Conservation (phyloP, 1,140 invertebrate genomes). For the Orius insidiosus region DNA sequence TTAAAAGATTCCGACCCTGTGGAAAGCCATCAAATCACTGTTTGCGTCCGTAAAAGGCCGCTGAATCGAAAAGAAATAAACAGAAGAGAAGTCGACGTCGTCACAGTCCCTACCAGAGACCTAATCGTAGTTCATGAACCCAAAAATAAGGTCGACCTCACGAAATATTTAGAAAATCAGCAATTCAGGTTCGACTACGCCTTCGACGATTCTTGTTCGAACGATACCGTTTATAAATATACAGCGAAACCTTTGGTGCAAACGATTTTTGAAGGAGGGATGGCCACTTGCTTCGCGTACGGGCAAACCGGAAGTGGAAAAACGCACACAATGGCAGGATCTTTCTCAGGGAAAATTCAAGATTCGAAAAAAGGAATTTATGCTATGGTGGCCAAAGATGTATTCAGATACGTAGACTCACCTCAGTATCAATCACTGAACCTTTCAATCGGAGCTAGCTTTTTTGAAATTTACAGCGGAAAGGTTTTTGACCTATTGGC, state of each 20-base stretch:
- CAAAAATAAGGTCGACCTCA: slow-evolving; percentile 93
- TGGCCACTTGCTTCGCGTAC: slow-evolving; percentile 96
- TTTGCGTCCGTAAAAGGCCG: slow-evolving; percentile 92
- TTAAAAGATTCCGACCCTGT: slow-evolving; percentile 69
- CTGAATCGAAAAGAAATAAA: slow-evolving; percentile 78
- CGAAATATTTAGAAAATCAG: slow-evolving; percentile 97
- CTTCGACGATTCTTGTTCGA: slow-evolving; percentile 88
- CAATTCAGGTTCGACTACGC: slow-evolving; percentile 97
- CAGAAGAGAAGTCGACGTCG: slow-evolving; percentile 87
- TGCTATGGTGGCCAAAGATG: slow-evolving; percentile 78
- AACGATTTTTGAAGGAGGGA: slow-evolving; percentile 87
- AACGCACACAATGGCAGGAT: slow-evolving; percentile 78
- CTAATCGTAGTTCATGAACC: slow-evolving; percentile 94
- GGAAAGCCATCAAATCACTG: slow-evolving; percentile 93
- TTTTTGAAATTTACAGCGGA: slow-evolving; percentile 94
- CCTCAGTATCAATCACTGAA: slow-evolving; percentile 63
- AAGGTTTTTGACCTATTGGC: slow-evolving; percentile 94
- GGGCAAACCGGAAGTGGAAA: slow-evolving; percentile 87
- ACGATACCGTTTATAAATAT: slow-evolving; percentile 93
- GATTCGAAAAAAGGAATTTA: slow-evolving; percentile 75
- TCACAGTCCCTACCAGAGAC: slow-evolving; percentile 90
- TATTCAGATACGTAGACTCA: slow-evolving; percentile 61
- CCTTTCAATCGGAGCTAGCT: slow-evolving; percentile 68
- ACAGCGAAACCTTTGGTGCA: slow-evolving; percentile 85
- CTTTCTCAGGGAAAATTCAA: slow-evolving; percentile 64